These are phyloP conservation scores for Frankliniella fusca DNA, from an alignment of 2,888 invertebrate species.

Conservation along the genomic window DNA sequence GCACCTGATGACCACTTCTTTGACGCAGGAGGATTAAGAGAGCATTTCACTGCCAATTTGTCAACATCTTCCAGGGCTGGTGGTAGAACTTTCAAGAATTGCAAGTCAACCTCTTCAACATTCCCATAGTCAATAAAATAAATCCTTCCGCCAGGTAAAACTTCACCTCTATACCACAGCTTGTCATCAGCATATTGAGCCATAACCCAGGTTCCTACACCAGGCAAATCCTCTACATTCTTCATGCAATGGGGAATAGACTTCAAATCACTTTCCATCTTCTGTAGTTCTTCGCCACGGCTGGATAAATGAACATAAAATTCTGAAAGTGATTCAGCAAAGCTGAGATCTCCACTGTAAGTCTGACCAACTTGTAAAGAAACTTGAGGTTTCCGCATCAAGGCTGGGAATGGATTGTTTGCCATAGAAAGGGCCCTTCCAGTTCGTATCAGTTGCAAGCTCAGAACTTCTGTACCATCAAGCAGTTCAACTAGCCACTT, in stretches of 20 bases:
- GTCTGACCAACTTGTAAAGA: background rate
- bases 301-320: background rate
- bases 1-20: background rate
- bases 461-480: too few species aligned
- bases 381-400: too few species aligned
- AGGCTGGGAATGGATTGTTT: too few species aligned
- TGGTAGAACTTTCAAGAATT: background rate
- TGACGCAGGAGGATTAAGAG: background rate
- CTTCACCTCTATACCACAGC: background rate
- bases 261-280: background rate
- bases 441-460: too few species aligned
- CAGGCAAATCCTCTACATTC: background rate
- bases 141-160: background rate
- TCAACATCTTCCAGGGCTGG: background rate
- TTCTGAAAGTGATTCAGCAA: background rate
- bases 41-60: background rate
- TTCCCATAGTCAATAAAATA: background rate
- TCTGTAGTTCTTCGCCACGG: background rate
- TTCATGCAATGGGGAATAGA: background rate
- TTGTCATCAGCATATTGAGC: background rate
- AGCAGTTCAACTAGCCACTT: too few species aligned
- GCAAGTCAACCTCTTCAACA: background rate
- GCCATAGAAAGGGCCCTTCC: too few species aligned
- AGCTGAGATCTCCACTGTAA: background rate
- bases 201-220: background rate